Evolutionary conservation across 2,113 vertebrate species (phyloP), one percentile per base, ranked within the genome.

Genomic region (Cyanistes caeruleus): DNA sequence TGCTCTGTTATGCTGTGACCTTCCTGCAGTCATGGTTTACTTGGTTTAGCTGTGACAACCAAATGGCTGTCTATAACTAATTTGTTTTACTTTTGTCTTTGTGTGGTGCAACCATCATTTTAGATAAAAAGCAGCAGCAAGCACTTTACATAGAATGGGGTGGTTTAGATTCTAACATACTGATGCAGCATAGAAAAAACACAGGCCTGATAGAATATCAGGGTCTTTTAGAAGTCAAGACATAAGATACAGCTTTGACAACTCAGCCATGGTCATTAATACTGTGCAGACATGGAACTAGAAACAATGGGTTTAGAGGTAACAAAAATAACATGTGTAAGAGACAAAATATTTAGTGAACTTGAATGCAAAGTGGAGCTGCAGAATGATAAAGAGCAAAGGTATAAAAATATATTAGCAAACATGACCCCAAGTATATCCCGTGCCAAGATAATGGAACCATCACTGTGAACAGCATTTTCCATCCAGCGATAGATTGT

Each of bases 101-200:
- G 20, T 24, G 51, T 24, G 23, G 9, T 19, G 19, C n/a, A 56
- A n/a, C 9, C 19, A 48, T 48, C 7, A n/a, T 48, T 64, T 64
- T 39, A 28, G 51, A 23, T 19, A 39, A 74, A 64, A 39, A 74
- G 12, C 18, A 56, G 51, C 12, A n/a, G 7, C 15, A 56, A 48
- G 41, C 11, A 28, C n/a, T 33, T 64, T 23, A 48, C 0, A 0
- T 15, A 28, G 23, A 84, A 56, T 41, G 10, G 23, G 12, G 19
- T 10, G 23, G 3, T 41, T 39, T 39, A 48, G 28, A 84, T 56
- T 56, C 41, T 56, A 56, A 41, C 18, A 20, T 28, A n/a, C 5
- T 64, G 41, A 10, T 0, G 0, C 7, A 39, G 15, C 23, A 8
- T 28, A 28, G 28, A n/a, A 65, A n/a, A 65, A 74, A 52, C 7